phyloP scores from a whole-genome alignment of 2,888 invertebrate genomes.

The Sesia apiformis region DNA sequence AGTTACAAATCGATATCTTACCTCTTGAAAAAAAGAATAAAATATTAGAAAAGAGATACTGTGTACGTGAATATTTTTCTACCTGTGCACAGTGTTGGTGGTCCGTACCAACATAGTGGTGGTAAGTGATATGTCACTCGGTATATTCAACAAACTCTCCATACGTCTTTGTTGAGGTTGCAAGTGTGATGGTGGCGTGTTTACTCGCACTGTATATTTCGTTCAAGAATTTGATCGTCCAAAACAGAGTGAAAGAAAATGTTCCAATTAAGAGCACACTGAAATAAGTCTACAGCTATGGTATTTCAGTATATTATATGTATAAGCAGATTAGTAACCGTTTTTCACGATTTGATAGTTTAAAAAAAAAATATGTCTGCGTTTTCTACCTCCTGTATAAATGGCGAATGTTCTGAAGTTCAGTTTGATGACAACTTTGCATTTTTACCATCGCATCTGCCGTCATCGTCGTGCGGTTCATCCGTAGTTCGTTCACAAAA shows the following conservation, averaged over 20 bases:
- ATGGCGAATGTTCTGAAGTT: neutral
- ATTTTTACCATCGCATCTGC: too few relatives aligned
- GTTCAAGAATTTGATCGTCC: constrained; percentile 32
- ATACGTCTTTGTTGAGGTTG: neutral
- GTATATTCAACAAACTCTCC: neutral
- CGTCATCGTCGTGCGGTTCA: neutral
- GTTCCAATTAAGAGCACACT: constrained; percentile 36
- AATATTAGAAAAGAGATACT: too few relatives aligned
- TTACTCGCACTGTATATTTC: constrained; percentile 17
- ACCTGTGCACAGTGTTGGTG: too few relatives aligned
- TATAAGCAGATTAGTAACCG: too few relatives aligned
- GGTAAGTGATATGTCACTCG: neutral
- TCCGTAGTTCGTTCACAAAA: neutral
- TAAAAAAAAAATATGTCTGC: too few relatives aligned
- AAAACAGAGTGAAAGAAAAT: constrained; percentile 36
- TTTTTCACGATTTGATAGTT: too few relatives aligned
- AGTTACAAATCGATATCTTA: too few relatives aligned
- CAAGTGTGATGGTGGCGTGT: neutral
- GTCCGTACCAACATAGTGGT: neutral
- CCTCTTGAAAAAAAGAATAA: too few relatives aligned
- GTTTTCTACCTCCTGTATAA: too few relatives aligned
- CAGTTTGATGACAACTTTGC: neutral
- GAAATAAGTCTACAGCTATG: constrained; percentile 4
- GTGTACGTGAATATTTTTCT: too few relatives aligned
- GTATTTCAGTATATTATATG: too few relatives aligned